Evolutionary conservation across 2,888 invertebrate species (phyloP).

Genomic region (Dicyrtomina minuta): DNA sequence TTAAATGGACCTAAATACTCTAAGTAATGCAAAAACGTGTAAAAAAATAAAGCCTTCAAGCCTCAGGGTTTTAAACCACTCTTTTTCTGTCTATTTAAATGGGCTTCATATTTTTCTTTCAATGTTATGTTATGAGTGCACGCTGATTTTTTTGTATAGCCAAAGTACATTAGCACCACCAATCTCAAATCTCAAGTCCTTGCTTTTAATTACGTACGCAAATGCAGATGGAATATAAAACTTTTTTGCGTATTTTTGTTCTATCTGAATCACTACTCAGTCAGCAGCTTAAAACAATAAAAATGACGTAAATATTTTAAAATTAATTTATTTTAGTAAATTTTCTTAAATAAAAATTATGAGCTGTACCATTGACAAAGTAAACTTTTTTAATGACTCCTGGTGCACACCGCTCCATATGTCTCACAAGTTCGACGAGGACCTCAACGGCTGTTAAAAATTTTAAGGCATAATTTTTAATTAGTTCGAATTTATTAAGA

Average conservation of each 20-base stretch:
- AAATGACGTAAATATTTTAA: too few relatives aligned
- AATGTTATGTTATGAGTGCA: too few relatives aligned
- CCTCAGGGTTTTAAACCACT: background rate
- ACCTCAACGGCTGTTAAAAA: slow-evolving; percentile 22
- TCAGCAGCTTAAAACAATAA: slow-evolving; percentile 1
- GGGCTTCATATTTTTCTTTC: too few relatives aligned
- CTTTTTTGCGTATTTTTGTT: background rate
- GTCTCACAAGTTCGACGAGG: slow-evolving; percentile 19
- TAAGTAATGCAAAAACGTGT: background rate
- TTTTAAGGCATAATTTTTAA: too few relatives aligned
- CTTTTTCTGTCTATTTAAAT: too few relatives aligned
- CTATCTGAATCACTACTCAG: background rate
- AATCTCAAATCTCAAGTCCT: too few relatives aligned
- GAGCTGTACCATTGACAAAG: slow-evolving; percentile 23
- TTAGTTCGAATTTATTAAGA: too few relatives aligned
- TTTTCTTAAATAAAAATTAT: background rate
- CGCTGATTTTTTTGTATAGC: too few relatives aligned
- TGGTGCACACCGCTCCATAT: slow-evolving; percentile 24
- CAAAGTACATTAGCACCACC: too few relatives aligned
- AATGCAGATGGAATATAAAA: background rate
- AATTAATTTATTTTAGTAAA: background rate
- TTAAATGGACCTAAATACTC: background rate
- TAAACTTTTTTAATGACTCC: slow-evolving; percentile 22
- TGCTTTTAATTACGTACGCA: background rate
- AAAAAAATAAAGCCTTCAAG: background rate